phyloP scores from a whole-genome alignment of 2,113 vertebrate genomes.

The Aythya baeri region DNA sequence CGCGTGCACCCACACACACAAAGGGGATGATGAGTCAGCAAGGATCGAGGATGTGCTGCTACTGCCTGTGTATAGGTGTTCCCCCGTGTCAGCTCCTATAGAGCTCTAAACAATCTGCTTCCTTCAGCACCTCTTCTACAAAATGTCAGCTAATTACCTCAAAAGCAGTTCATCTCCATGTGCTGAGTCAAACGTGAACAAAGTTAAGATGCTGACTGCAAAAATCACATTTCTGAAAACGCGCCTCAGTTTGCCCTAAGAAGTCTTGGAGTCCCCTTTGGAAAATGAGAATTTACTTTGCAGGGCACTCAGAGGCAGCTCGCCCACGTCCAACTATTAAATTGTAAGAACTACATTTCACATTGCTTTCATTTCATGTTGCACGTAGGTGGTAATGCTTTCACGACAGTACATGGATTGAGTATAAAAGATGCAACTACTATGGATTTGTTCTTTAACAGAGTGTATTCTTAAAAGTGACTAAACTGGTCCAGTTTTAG shows the following conservation, averaged over 20 bases:
- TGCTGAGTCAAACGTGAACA: background rate
- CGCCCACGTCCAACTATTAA: background rate
- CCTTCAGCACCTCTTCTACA: background rate
- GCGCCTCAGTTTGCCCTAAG: background rate
- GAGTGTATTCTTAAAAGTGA: background rate
- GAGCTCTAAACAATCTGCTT: background rate
- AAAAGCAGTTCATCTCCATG: background rate
- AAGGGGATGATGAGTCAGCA: background rate
- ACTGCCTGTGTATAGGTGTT: background rate
- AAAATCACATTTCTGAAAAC: constrained; percentile 1
- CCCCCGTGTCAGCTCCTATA: background rate
- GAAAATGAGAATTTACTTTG: background rate
- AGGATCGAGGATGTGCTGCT: background rate
- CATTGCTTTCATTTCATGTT: background rate
- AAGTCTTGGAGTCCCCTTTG: background rate
- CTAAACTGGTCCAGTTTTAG: background rate
- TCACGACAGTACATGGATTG: background rate
- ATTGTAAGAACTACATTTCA: background rate
- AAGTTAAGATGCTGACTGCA: background rate
- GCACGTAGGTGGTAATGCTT: background rate
- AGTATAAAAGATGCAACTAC: constrained; percentile 14
- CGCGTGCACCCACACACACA: no score
- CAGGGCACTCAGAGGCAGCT: background rate
- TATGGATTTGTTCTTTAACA: background rate
- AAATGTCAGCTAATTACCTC: background rate